Conservation (phyloP, 2,113 vertebrate genomes). For the Tricholaema leucomelas region DNA sequence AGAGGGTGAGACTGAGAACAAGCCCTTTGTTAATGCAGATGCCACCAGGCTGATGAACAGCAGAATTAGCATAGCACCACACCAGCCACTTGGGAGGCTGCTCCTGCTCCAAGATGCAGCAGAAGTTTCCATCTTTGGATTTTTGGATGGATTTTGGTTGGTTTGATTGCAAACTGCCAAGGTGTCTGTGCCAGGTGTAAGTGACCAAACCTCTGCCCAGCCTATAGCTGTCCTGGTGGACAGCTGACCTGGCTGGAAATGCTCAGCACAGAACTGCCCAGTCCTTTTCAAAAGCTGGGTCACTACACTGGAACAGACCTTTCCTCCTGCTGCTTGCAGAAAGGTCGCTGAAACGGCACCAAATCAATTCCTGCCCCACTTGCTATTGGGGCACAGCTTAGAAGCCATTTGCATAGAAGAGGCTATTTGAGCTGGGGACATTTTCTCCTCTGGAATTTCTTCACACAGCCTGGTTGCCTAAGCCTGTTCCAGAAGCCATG, state of each 20-base stretch:
- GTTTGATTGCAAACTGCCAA: neutral
- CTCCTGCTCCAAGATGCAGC: neutral
- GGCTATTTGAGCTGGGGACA: neutral
- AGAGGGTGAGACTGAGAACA: neutral
- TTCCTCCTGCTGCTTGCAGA: neutral
- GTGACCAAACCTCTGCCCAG: fast-evolving
- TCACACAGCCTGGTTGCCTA: neutral
- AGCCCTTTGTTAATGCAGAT: neutral
- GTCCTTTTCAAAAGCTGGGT: fast-evolving
- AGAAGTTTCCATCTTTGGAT: neutral
- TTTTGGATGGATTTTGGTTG: neutral
- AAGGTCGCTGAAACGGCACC: neutral
- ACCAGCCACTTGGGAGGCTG: neutral
- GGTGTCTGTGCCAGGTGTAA: fast-evolving
- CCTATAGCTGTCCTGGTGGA: neutral
- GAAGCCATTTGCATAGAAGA: neutral
- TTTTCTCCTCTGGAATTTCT: neutral
- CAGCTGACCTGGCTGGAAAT: neutral
- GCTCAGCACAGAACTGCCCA: neutral
- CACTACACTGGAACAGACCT: neutral
- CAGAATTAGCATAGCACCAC: neutral
- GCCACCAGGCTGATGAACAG: neutral
- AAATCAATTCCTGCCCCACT: neutral
- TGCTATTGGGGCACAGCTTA: neutral
- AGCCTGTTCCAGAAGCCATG: neutral